These are phyloP conservation scores for Acleris emargana DNA, from an alignment of 2,888 invertebrate genomes.

Conservation along the genomic window DNA sequence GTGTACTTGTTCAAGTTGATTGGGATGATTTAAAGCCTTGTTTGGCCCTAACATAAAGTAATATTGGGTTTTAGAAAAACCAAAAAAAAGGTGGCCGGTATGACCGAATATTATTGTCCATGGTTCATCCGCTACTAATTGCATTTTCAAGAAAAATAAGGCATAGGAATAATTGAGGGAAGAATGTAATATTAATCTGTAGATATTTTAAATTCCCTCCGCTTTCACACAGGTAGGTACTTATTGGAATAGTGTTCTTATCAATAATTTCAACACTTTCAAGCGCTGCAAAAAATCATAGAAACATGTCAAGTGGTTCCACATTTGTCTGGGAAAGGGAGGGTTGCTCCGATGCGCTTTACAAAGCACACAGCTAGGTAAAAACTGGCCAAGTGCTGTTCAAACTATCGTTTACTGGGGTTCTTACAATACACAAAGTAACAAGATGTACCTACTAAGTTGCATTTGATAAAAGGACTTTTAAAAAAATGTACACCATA, in stretches of 20 bases:
- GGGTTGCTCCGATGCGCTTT: constrained; percentile 18
- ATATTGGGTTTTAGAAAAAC: no score
- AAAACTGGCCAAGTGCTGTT: neutral
- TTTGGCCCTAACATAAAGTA: neutral
- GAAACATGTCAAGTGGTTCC: constrained; percentile 57
- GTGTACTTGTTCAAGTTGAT: constrained; percentile 49
- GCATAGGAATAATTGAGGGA: no score
- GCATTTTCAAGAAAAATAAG: no score
- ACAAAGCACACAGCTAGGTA: neutral
- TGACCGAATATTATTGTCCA: no score
- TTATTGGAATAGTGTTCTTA: neutral
- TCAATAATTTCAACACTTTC: constrained; percentile 8
- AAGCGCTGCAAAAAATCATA: constrained; percentile 15
- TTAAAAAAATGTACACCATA: no score
- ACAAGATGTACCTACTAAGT: no score
- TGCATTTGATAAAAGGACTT: no score
- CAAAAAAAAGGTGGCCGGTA: no score
- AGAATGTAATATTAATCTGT: neutral
- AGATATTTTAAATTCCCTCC: neutral
- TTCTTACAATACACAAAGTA: no score
- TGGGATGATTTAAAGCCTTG: constrained; percentile 8
- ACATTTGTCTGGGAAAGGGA: constrained; percentile 58
- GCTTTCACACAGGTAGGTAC: neutral
- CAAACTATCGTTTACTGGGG: no score
- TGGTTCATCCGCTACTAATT: no score